phyloP scores from a whole-genome alignment of 2,113 vertebrate species.

The Phyllostomus discolor region DNA sequence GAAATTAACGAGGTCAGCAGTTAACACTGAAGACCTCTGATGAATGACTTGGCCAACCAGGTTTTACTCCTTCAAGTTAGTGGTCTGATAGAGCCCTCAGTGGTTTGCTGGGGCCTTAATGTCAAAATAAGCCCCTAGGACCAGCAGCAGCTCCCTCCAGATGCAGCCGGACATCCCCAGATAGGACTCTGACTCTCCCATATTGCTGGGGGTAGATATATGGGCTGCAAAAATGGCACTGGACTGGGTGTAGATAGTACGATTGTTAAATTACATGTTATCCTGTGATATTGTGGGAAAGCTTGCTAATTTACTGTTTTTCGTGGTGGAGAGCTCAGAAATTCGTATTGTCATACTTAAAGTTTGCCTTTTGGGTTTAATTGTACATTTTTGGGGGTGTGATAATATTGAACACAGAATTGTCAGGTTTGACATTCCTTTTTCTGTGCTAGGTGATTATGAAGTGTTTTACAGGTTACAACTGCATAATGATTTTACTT shows the following conservation, averaged over 20 bases:
- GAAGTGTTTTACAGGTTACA: background rate
- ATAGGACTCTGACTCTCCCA: background rate
- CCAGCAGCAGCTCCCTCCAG: background rate
- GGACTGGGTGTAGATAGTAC: background rate
- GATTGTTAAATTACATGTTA: background rate
- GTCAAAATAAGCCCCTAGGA: background rate
- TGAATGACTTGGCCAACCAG: background rate
- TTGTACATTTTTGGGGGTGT: background rate
- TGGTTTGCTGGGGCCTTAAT: background rate
- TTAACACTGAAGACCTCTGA: background rate
- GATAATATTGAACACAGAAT: background rate
- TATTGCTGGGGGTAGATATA: background rate
- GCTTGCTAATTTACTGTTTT: background rate
- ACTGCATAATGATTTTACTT: background rate
- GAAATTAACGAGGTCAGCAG: slow-evolving; percentile 2
- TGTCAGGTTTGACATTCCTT: background rate
- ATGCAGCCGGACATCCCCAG: background rate
- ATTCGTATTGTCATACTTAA: background rate
- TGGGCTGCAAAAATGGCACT: background rate
- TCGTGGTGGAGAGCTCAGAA: background rate
- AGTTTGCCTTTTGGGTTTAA: background rate
- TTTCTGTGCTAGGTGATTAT: background rate
- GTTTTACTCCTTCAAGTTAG: background rate
- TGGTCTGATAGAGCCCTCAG: background rate
- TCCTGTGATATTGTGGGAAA: background rate